Conservation (phyloP, 1,140 invertebrate species). For the Tenebrio molitor region DNA sequence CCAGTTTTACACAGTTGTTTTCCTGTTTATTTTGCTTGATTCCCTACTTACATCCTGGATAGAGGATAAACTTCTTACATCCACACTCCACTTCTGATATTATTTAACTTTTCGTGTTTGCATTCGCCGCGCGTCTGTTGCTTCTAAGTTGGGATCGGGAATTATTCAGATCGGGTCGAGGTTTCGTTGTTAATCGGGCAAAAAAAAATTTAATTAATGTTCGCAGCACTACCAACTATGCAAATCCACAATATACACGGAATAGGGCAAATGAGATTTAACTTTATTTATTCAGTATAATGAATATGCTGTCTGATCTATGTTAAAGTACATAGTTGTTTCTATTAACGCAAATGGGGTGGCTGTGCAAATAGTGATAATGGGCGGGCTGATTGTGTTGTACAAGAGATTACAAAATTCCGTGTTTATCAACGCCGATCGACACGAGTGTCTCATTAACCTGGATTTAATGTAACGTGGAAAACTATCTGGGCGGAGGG, state of each 20-base stretch:
- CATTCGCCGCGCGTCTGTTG: not conserved
- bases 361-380: conserved; percentile 35
- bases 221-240: conserved; percentile 13
- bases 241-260: conserved; percentile 22
- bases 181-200: conserved; percentile 4
- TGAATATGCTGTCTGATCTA: conserved; percentile 28
- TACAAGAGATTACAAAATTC: conserved; percentile 39
- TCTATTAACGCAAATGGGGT: conserved; percentile 34
- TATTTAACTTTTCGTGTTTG: conserved; percentile 19
- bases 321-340: conserved; percentile 35
- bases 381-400: conserved; percentile 28
- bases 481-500: conserved; percentile 13
- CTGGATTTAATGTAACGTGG: conserved; percentile 28
- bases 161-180: conserved; percentile 16
- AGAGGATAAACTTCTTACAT: conserved; percentile 29
- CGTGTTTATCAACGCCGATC: conserved; percentile 35
- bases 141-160: conserved; percentile 17
- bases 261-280: conserved; percentile 23
- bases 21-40: conserved; percentile 39
- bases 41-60: conserved; percentile 21
- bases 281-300: conserved; percentile 40
- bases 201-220: conserved; percentile 23
- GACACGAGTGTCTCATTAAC: conserved; percentile 35
- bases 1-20: conserved; percentile 33
- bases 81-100: conserved; percentile 2